phyloP scores from a whole-genome alignment of 2,797 vertebrate genomes.

The Darevskia mixta region DNA sequence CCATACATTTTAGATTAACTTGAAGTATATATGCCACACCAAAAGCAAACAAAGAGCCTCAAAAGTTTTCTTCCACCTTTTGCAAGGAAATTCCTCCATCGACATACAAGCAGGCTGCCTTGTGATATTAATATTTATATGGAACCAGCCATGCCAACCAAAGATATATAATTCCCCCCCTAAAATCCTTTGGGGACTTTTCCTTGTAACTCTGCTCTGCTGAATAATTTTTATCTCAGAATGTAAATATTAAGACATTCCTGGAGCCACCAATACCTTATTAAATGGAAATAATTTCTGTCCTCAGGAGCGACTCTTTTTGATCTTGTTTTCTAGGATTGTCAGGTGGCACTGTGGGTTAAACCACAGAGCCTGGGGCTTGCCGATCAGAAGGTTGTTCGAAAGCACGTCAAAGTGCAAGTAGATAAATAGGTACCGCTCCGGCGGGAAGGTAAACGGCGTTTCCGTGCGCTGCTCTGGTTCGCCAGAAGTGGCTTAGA shows the following conservation, averaged over 20 bases:
- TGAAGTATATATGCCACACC: slow-evolving; percentile 10
- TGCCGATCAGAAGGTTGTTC: no score
- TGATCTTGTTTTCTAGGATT: not conserved
- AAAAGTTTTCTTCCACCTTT: slow-evolving; percentile 34
- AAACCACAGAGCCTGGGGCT: no score
- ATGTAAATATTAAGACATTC: slow-evolving; percentile 32
- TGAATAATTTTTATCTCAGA: not conserved
- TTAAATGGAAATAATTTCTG: not conserved
- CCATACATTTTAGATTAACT: slow-evolving; percentile 38
- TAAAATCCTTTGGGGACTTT: slow-evolving; percentile 56
- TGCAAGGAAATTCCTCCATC: slow-evolving; percentile 73
- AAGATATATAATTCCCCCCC: slow-evolving; percentile 74
- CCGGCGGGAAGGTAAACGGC: no score
- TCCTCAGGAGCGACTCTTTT: slow-evolving; percentile 19
- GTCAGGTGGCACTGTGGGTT: not conserved
- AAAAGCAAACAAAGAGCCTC: not conserved
- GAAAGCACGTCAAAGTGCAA: no score
- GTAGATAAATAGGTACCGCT: no score
- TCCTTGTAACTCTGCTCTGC: not conserved
- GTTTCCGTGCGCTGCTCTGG: no score
- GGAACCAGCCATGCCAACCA: slow-evolving; percentile 63
- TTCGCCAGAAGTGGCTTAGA: no score
- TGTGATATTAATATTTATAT: slow-evolving; percentile 74
- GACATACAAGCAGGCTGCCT: slow-evolving; percentile 59
- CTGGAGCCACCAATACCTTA: slow-evolving; percentile 1